phyloP scores from a whole-genome alignment of 2,797 vertebrate species.

The Myiothlypis coronata region DNA sequence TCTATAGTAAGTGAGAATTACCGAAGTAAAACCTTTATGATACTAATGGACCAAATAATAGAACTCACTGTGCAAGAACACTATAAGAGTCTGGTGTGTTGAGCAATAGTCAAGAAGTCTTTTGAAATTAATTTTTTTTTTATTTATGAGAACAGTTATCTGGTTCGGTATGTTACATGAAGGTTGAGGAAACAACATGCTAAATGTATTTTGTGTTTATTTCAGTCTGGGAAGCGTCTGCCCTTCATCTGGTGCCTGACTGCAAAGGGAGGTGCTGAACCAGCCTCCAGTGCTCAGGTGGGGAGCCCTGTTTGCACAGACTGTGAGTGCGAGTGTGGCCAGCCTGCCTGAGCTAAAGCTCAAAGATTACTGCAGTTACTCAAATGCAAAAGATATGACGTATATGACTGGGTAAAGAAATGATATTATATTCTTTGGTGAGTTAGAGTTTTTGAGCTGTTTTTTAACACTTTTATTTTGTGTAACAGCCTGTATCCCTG shows the following conservation, averaged over 20 bases:
- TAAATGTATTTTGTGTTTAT: not conserved
- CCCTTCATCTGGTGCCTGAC: not conserved
- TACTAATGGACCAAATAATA: not conserved
- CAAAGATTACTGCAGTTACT: not conserved
- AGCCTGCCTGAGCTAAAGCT: not conserved
- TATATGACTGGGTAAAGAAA: not conserved
- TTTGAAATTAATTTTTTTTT: not conserved
- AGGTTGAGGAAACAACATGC: not conserved
- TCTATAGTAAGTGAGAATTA: not conserved
- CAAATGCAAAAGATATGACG: not conserved
- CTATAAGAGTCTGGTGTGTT: not conserved
- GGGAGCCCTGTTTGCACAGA: not conserved
- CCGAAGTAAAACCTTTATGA: not conserved
- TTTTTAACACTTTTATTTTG: not conserved
- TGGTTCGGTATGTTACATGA: not conserved
- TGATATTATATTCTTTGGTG: not conserved
- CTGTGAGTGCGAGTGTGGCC: accelerated
- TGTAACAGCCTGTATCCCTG: not conserved
- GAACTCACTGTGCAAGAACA: not conserved
- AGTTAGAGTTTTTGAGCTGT: not conserved
- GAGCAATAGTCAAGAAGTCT: not conserved
- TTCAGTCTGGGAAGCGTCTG: not conserved
- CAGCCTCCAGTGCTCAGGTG: not conserved
- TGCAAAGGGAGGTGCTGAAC: not conserved
- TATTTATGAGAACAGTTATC: no score